phyloP scores from a whole-genome alignment of 2,113 vertebrate genomes.

The Pithys albifrons region DNA sequence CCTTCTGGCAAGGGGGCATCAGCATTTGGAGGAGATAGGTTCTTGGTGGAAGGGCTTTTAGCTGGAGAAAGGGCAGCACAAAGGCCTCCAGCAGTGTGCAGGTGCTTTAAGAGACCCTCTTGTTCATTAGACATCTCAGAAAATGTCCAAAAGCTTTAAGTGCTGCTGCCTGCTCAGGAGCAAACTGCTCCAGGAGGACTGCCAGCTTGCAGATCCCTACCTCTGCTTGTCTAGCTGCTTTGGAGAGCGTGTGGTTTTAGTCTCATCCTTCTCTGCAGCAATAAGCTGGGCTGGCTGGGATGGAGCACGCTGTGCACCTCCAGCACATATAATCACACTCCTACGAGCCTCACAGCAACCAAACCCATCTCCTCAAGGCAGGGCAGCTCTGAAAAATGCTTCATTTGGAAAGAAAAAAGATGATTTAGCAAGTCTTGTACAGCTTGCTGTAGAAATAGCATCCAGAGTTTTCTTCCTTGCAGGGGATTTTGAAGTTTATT shows the following conservation, averaged over 20 bases:
- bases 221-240: background rate
- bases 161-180: background rate
- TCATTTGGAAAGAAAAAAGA: background rate
- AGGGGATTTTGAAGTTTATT: background rate
- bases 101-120: rapidly evolving
- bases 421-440: background rate
- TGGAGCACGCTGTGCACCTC: rapidly evolving
- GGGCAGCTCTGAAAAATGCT: background rate
- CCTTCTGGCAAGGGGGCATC: background rate
- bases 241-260: rapidly evolving
- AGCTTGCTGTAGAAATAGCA: background rate
- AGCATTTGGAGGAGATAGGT: background rate
- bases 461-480: background rate
- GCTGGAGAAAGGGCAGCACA: background rate
- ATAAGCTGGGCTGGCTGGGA: background rate
- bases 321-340: background rate
- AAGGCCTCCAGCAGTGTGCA: background rate
- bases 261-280: background rate
- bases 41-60: background rate
- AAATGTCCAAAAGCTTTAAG: background rate
- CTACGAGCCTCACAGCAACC: background rate
- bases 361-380: background rate
- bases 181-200: background rate
- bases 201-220: background rate
- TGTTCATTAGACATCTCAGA: background rate